Evolutionary conservation across 2,888 invertebrate species (phyloP), one percentile per base, ranked within the genome.

Genomic region (Mythimna impura): DNA sequence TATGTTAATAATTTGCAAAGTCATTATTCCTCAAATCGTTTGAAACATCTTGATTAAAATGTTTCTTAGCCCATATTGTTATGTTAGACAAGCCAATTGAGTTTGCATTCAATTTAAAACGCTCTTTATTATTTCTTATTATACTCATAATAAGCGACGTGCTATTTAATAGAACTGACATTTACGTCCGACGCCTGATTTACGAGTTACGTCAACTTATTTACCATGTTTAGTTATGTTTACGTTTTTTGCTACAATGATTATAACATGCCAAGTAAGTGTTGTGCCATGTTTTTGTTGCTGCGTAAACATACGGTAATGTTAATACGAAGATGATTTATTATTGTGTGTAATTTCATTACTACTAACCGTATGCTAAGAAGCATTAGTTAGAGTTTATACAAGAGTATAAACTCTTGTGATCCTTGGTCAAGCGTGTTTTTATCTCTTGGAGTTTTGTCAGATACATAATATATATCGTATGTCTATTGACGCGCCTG

Each of bases 81-180:
- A n/a, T 54, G 34, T 60, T 2, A 36, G 52, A 84, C 69, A 66
- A 71, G 47, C 47, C 58, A 76, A 66, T 81, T 70, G 57, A 67
- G 25, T 43, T 71, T 47, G 61, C 71, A 76, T 77, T 73, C 68
- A 82, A 83, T 73, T 79, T 55, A 20, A 82, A 58, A 20, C 7
- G 43, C 55, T 66, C 62, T 60, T 76, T 71, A 73, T 70, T 65
- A 66, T 66, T 63, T 60, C 54, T 71, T 75, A 73, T 78, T 73
- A 69, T 58, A 36, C 61, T 8, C 17, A 40, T 40, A 17, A 40
- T 40, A 40, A 67, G 66, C 14, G 54, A 71, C 65, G 61, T 55
- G 57, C 72, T 67, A 69, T 80, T 64, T 76, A 71, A 78, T 82
- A 73, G 57, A 75, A 22, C 60, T 73, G 71, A 68, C 80, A 76